phyloP scores from a whole-genome alignment of 2,113 vertebrate species.

The Nettapus auritus region DNA sequence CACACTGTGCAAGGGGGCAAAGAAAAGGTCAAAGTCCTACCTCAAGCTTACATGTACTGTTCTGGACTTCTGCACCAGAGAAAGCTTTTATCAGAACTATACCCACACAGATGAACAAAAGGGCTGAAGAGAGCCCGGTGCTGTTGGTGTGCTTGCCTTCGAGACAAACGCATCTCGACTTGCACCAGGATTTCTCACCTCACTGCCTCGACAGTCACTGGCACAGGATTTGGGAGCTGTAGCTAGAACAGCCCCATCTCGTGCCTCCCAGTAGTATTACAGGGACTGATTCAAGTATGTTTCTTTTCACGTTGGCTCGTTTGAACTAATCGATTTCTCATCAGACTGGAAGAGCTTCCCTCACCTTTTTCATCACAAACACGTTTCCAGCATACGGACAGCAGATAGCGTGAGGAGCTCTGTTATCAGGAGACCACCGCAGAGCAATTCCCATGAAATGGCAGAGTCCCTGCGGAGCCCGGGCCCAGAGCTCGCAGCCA shows the following conservation, averaged over 20 bases:
- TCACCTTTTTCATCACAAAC: background rate
- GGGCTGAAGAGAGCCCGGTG: fast-evolving
- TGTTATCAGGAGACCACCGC: background rate
- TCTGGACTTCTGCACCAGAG: fast-evolving
- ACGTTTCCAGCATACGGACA: fast-evolving
- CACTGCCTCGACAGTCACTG: fast-evolving
- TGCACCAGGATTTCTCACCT: fast-evolving
- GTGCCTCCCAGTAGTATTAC: background rate
- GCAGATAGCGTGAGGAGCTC: background rate
- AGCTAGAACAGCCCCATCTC: constrained; percentile 8
- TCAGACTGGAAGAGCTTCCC: background rate
- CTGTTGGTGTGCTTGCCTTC: background rate
- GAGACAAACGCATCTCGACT: fast-evolving
- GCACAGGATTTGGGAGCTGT: fast-evolving
- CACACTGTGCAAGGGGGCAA: background rate
- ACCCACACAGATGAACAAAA: fast-evolving
- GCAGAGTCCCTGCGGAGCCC: background rate
- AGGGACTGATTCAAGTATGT: fast-evolving
- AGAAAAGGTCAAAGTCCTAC: background rate
- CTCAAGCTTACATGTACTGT: fast-evolving
- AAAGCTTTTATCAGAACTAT: background rate
- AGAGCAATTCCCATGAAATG: background rate
- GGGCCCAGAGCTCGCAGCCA: background rate
- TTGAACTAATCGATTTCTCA: fast-evolving
- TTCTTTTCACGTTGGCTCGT: background rate